Conservation (phyloP, 2,888 invertebrate genomes). For the Apoda limacodes region DNA sequence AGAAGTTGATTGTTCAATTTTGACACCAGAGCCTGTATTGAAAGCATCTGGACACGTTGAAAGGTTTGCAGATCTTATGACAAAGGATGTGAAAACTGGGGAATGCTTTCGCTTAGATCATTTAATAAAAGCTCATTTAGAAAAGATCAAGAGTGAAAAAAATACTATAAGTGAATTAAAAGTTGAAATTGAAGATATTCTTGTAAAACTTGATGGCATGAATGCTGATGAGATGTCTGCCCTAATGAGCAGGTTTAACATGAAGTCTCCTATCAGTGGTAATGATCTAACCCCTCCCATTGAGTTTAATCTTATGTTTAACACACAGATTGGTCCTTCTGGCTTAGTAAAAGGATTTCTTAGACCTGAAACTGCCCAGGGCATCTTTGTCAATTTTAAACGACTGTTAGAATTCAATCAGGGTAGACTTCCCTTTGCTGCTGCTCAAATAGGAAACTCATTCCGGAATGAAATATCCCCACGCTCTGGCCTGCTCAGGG, state of each 20-base stretch:
- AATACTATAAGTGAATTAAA: conserved; percentile 78
- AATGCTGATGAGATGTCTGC: conserved; percentile 88
- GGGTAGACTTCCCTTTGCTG: conserved; percentile 95
- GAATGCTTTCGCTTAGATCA: conserved; percentile 99
- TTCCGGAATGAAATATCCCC: conserved; percentile 99
- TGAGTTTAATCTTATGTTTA: conserved; percentile 99
- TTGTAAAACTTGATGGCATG: conserved; percentile 92
- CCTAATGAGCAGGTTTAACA: conserved; percentile 86
- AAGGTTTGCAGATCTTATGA: conserved; percentile 99
- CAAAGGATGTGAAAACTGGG: conserved; percentile 94
- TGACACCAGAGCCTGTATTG: conserved; percentile 97
- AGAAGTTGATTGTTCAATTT: conserved; percentile 97
- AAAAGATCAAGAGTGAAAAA: conserved; percentile 88
- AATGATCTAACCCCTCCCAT: conserved; percentile 96
- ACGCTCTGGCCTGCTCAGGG: conserved; percentile 92
- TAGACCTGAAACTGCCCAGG: conserved; percentile 99
- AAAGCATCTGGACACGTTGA: conserved; percentile 99
- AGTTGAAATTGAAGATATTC: conserved; percentile 80
- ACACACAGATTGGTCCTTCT: conserved; percentile 96
- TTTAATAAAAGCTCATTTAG: conserved; percentile 93
- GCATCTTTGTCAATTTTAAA: conserved; percentile 99
- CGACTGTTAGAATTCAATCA: conserved; percentile 97
- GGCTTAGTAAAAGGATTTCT: conserved; percentile 95
- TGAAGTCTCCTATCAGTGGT: conserved; percentile 95
- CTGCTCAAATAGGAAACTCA: conserved; percentile 98